These are phyloP conservation scores for Microctenopoma steveboyesi DNA, from an alignment of 2,797 vertebrate species.

Conservation along the genomic window DNA sequence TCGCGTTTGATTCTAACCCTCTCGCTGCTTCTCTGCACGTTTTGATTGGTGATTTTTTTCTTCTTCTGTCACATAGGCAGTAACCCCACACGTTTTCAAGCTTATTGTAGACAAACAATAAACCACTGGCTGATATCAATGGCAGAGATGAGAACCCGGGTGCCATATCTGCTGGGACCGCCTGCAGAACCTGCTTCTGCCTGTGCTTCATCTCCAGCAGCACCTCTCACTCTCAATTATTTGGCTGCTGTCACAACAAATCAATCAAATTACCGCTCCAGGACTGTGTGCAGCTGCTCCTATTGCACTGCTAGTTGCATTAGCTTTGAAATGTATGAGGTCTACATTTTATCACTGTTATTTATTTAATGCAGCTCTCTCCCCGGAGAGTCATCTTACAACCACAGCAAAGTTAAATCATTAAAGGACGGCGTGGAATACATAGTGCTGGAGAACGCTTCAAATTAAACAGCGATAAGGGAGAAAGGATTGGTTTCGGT, in stretches of 20 bases:
- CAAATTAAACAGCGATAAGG: conserved; percentile 81
- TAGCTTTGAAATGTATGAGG: conserved; percentile 95
- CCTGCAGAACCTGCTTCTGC: conserved; percentile 88
- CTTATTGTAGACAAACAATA: conserved; percentile 90
- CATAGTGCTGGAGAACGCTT: conserved; percentile 81
- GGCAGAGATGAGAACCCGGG: conserved; percentile 88
- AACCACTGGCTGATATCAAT: conserved; percentile 84
- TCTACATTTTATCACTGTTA: conserved; percentile 96
- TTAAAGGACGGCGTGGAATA: conserved; percentile 85
- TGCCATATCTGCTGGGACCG: conserved; percentile 90
- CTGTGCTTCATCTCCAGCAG: conserved; percentile 91
- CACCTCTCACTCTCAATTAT: conserved; percentile 99
- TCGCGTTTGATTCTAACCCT: conserved; percentile 69
- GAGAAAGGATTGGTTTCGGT: conserved; percentile 54
- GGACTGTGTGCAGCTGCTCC: conserved; percentile 93
- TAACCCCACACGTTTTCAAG: conserved; percentile 80
- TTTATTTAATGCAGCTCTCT: conserved; percentile 92
- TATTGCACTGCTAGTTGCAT: conserved; percentile 90
- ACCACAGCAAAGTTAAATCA: conserved; percentile 90
- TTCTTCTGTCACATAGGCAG: conserved; percentile 79
- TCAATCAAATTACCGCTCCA: conserved; percentile 98
- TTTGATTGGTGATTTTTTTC: conserved; percentile 74
- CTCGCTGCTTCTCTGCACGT: conserved; percentile 67
- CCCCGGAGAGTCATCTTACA: conserved; percentile 88
- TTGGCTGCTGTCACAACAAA: conserved; percentile 99